Evolutionary conservation across 2,797 vertebrate genomes (phyloP).

Genomic region (Lycodopsis pacificus): DNA sequence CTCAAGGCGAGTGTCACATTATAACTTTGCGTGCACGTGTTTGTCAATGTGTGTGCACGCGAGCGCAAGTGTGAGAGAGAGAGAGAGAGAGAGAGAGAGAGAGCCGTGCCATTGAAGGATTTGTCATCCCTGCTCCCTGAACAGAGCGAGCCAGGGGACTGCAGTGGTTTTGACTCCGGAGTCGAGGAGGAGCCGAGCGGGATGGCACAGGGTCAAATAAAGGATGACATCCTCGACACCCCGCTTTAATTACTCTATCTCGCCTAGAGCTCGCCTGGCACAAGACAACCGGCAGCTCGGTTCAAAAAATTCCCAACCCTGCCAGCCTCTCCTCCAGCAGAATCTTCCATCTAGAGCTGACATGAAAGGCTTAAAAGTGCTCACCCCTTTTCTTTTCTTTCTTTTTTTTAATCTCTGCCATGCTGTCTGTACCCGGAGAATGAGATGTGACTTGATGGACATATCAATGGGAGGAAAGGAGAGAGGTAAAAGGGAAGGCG

Average conservation of each 20-base stretch:
- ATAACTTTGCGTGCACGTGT: conserved; percentile 65
- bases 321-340: conserved; percentile 46
- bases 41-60: conserved; percentile 43
- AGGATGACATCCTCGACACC: conserved; percentile 70
- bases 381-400: background rate
- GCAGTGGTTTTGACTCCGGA: conserved; percentile 63
- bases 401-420: conserved; percentile 52
- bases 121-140: conserved; percentile 66
- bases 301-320: conserved; percentile 42
- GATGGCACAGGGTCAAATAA: conserved; percentile 67
- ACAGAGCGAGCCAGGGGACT: conserved; percentile 58
- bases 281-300: conserved; percentile 41
- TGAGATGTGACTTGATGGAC: conserved; percentile 68
- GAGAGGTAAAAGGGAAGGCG: conserved; percentile 47
- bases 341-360: conserved; percentile 54
- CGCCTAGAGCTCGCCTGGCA: conserved; percentile 41
- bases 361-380: conserved; percentile 56
- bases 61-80: no score
- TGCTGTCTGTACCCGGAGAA: conserved; percentile 48
- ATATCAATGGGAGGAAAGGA: conserved; percentile 62
- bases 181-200: conserved; percentile 43
- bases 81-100: background rate
- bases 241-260: conserved; percentile 76
- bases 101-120: conserved; percentile 57
- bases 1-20: conserved; percentile 75